Percentiles rank a stretch among this genome's conserved stretches.
These are phyloP conservation scores for Drosophila teissieri DNA, from an alignment of 1,140 invertebrate genomes.

Conservation along the genomic window DNA sequence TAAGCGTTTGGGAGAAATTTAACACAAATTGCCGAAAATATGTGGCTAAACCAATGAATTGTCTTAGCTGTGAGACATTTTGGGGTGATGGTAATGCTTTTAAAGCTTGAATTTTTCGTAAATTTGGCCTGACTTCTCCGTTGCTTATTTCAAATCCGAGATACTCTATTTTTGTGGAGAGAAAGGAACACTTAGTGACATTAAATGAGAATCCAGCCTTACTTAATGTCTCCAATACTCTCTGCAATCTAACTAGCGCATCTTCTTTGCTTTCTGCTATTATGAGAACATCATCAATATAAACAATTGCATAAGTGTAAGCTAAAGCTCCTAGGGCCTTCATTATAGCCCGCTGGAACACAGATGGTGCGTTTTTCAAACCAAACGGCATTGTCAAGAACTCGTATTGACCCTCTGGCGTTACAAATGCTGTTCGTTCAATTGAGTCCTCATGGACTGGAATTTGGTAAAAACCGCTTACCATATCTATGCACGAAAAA, in stretches of 20 bases:
- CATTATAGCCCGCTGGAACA: neutral
- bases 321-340: neutral
- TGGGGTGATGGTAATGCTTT: neutral
- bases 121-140: neutral
- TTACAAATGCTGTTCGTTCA: too few relatives aligned
- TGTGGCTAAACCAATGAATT: neutral
- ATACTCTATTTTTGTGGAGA: neutral
- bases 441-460: neutral
- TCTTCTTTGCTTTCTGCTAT: neutral
- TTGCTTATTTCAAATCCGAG: conserved; percentile 4
- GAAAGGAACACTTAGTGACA: neutral
- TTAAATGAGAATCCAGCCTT: neutral
- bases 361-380: neutral
- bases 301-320: neutral
- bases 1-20: neutral
- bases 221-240: neutral
- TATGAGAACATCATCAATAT: neutral
- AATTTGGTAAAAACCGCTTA: neutral
- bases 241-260: neutral
- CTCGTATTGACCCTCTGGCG: conserved; percentile 4
- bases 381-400: conserved; percentile 7
- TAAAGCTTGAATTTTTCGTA: neutral
- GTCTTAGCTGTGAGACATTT: neutral
- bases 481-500: conserved; percentile 10
- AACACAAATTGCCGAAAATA: neutral